Evolutionary conservation across 2,888 invertebrate genomes (phyloP).

Genomic region (Drosophila dives): DNA sequence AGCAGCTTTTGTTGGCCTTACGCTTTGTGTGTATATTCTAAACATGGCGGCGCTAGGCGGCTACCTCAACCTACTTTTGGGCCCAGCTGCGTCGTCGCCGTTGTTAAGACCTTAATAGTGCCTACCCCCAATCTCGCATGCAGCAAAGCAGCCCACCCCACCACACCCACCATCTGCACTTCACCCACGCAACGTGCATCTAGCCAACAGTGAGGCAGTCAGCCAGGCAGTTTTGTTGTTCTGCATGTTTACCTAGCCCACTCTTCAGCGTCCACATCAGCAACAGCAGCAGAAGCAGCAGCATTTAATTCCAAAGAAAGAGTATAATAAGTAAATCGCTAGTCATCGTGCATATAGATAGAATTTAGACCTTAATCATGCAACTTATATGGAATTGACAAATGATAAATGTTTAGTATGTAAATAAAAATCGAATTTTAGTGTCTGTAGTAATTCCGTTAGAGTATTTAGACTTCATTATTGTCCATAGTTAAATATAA

Average conservation of each 20-base stretch:
- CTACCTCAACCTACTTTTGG: slow-evolving; percentile 77
- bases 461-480: slow-evolving; percentile 32
- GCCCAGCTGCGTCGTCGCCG: slow-evolving; percentile 54
- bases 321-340: slow-evolving; percentile 15
- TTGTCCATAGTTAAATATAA: slow-evolving; percentile 13
- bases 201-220: slow-evolving; percentile 66
- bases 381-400: not conserved
- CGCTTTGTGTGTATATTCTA: slow-evolving; percentile 79
- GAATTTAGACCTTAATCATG: not conserved
- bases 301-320: slow-evolving; percentile 7
- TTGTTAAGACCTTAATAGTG: slow-evolving; percentile 73
- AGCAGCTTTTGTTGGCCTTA: slow-evolving; percentile 73
- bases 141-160: not conserved
- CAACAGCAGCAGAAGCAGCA: slow-evolving; percentile 11
- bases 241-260: slow-evolving; percentile 69
- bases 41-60: slow-evolving; percentile 73
- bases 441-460: not conserved
- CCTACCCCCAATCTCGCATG: slow-evolving; percentile 15
- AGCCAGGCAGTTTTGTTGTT: slow-evolving; percentile 61
- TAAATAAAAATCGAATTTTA: not conserved
- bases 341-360: not conserved
- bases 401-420: not conserved
- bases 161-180: slow-evolving; percentile 3
- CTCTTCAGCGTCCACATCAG: slow-evolving; percentile 41
- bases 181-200: slow-evolving; percentile 32